These are phyloP conservation scores for Scolopax mira DNA, from an alignment of 2,113 vertebrate species.

Conservation along the genomic window DNA sequence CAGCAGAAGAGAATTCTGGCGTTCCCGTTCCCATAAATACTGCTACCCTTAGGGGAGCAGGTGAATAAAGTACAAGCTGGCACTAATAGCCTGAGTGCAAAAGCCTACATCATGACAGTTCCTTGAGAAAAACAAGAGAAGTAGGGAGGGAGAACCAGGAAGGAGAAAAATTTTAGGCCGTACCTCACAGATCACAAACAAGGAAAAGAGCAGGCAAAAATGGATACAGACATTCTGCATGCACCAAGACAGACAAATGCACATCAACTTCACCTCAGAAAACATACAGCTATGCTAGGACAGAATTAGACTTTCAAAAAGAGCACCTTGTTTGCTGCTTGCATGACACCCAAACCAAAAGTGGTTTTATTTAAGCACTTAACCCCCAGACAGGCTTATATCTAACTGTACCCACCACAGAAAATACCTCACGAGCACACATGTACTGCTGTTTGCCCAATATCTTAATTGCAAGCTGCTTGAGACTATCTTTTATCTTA, in stretches of 20 bases:
- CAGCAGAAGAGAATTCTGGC: background rate
- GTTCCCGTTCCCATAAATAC: background rate
- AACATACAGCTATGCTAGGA: background rate
- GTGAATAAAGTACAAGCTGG: background rate
- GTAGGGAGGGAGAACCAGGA: background rate
- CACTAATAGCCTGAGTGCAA: background rate
- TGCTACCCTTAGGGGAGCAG: background rate
- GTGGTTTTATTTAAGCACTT: background rate
- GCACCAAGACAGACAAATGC: background rate
- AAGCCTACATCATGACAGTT: rapidly evolving
- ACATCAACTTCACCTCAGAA: background rate
- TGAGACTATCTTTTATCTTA: background rate
- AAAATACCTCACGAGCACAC: background rate
- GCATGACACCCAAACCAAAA: background rate
- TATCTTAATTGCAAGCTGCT: background rate
- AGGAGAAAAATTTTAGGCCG: background rate
- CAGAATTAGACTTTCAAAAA: background rate
- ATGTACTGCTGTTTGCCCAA: background rate
- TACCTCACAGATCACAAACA: background rate
- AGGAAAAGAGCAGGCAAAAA: background rate
- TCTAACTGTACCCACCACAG: background rate
- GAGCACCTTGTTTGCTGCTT: background rate
- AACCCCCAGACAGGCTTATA: background rate
- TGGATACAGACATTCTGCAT: background rate
- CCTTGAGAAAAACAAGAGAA: background rate